Evolutionary conservation across 2,797 vertebrate genomes (phyloP), one percentile per base, ranked within the genome.

Genomic region (Ctenopoma multispine): DNA sequence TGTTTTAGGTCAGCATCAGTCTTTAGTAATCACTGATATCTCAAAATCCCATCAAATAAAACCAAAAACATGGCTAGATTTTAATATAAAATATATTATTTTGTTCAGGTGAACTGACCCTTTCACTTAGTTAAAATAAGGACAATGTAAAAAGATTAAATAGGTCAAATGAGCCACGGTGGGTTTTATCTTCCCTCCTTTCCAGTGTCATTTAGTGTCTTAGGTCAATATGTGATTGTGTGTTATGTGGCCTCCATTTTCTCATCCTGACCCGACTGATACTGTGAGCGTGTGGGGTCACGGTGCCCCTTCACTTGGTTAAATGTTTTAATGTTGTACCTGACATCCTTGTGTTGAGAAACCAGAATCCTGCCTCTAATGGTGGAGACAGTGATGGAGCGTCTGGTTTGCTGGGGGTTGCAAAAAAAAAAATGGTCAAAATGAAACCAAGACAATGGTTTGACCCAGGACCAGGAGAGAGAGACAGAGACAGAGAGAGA

Each of bases 221-320:
- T 72, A 43, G 48, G 89, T 7, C 75, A 79, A 84, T 75, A 72
- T 71, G 74, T 79, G 79, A 82, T 79, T 83, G 74, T 79, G 71
- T 71, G 68, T 75, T 82, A 69, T 27, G 34, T 87, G 89, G 89
- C 87, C 89, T 87, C 88, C 61, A 90, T 90, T 90, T 92, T 86
- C 90, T 87, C 77, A 66, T 76, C 69, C 50, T 82, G 89, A 88
- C 88, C 90, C 29, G 43, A 17, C 55, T n/a, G 79, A 73, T 63
- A 24, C 24, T 47, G 67, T n/a, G 29, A 58, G 61, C 18, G 4
- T 17, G 62, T 41, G 38, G 72, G 83, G 82, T 77, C 72, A 72
- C 21, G 5, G 43, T n/a, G 60, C 47, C 57, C 70, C 76, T 75
- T 56, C 27, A 66, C 75, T 77, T 49, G 66, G 65, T 84, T 88